Base-by-base conservation (phyloP, 2,888 invertebrate genomes). In the Drosophila algonquin region DNA sequence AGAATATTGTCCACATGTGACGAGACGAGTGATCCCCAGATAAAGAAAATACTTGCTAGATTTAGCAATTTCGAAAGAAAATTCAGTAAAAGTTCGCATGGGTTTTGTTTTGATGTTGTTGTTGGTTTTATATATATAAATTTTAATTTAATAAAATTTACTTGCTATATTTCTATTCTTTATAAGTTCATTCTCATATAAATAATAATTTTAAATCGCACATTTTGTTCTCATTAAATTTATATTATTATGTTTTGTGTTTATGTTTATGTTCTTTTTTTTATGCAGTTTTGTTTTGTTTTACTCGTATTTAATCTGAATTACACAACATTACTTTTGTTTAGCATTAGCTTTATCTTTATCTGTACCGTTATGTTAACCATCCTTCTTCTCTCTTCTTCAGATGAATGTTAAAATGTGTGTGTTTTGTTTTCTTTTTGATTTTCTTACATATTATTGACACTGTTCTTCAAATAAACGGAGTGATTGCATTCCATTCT, bases 131-230 rank as follows among this genome's bases (percentile, higher is more conserved):
- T 86, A 75, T 80, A 76, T 80, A 83, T 83, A 80, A 85, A 87
- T 87, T 89, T 89, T 82, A 83, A 83, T 76, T 88, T 88, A 84
- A 84, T 84, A 84, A 84, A 84, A 84, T 89, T 84, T 84, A 89
- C 87, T 87, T 79, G 84, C 83, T 84, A 86, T 88, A 79, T 83
- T 86, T 84, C 81, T 88, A 84, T 75, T 75, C 76, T 71, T 75
- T 83, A 84, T 88, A 88, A 88, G 83, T 88, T 88, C 83, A 73
- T 88, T 71, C 79, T 88, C 61, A 79, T 88, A 83, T 83, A 83
- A 83, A 83, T 83, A 83, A 83, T 83, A 79, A 83, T 82, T 82
- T 76, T 88, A 88, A 78, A 82, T 88, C 83, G 83, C 86, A 80
- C 83, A 80, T 73, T 76, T 69, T 71, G 64, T 74, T 70, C 68